Base-by-base conservation (phyloP, 1,140 invertebrate species). In the Panagrolaimus sp. region DNA sequence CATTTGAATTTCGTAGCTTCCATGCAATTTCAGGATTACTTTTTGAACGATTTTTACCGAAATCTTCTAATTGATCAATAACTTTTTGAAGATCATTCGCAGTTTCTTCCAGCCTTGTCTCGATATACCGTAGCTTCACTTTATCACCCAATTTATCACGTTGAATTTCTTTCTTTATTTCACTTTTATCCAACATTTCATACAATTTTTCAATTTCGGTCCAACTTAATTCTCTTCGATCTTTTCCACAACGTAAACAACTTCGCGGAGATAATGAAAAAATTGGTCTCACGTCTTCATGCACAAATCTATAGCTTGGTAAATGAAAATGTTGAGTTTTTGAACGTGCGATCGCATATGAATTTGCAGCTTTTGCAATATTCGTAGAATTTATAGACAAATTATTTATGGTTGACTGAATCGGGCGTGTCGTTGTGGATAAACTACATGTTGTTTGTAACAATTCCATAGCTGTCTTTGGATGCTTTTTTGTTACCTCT, bases 271-370 rank as follows among this genome's bases (percentile, higher is more conserved):
- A 58, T 28, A 28, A 28, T 15, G 14, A n/a, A 47, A 47, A n/a
- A 64, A 64, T 64, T 6, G 38, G 38, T 9, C 28, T 17, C 10
- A 21, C 43, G 63, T 64, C 43, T 21, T 64, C 43, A 43, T 64
- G 63, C 10, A 43, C 28, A 43, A 64, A 43, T 17, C 63, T 17
- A 64, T 43, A 64, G 28, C 28, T 43, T 12, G 63, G 63, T 28
- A 64, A 64, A 64, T 64, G 63, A 38, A 64, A 64, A 43, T 64
- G 63, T 14, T 64, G 28, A 21, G 63, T 64, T 43, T 64, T 64
- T 28, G 38, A 43, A 15, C 28, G 28, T 32, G 28, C 32, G 17
- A 64, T 32, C 43, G 63, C 63, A 43, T 64, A 64, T 43, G 28
- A n/a, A 64, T 64, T 64, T 43, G 38, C 63, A 1, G 63, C 32